Conservation (phyloP, 2,113 vertebrate species). For the Morone saxatilis region DNA sequence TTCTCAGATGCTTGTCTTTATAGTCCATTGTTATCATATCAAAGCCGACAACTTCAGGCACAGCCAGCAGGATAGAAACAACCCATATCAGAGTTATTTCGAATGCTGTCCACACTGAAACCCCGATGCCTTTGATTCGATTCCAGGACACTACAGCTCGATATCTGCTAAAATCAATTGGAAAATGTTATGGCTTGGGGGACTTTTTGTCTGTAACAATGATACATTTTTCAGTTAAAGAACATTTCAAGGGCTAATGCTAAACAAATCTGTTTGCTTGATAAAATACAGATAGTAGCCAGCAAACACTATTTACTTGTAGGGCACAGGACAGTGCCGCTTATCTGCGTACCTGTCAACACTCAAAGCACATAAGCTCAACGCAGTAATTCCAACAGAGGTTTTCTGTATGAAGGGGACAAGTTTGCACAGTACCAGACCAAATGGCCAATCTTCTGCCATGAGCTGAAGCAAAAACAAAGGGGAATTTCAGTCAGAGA, state of each 20-base stretch:
- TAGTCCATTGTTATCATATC: constrained; percentile 89
- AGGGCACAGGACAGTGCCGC: constrained; percentile 34
- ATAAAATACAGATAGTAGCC: constrained; percentile 62
- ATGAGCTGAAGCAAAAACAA: constrained; percentile 86
- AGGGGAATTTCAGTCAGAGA: background rate
- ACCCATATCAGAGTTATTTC: constrained; percentile 94
- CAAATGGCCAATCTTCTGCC: constrained; percentile 94
- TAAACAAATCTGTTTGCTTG: constrained; percentile 64
- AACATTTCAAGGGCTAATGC: constrained; percentile 66
- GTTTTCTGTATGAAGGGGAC: constrained; percentile 95
- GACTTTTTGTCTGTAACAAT: constrained; percentile 59
- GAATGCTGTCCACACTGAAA: constrained; percentile 89
- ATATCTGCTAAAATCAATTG: constrained; percentile 85
- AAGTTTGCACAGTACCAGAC: constrained; percentile 91
- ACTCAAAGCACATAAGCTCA: constrained; percentile 94
- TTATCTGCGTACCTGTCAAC: constrained; percentile 91
- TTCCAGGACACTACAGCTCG: constrained; percentile 92
- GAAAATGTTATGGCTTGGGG: constrained; percentile 56
- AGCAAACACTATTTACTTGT: constrained; percentile 36
- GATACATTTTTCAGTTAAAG: constrained; percentile 55
- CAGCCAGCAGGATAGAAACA: constrained; percentile 89
- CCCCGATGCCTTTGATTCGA: constrained; percentile 90
- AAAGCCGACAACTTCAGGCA: constrained; percentile 93
- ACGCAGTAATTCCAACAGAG: constrained; percentile 93
- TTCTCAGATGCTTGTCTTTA: constrained; percentile 86